A percentile compares a stretch with the other conserved stretches of the same genome.
phyloP scores from a whole-genome alignment of 2,797 vertebrate genomes.

The Cichlasoma orientale region DNA sequence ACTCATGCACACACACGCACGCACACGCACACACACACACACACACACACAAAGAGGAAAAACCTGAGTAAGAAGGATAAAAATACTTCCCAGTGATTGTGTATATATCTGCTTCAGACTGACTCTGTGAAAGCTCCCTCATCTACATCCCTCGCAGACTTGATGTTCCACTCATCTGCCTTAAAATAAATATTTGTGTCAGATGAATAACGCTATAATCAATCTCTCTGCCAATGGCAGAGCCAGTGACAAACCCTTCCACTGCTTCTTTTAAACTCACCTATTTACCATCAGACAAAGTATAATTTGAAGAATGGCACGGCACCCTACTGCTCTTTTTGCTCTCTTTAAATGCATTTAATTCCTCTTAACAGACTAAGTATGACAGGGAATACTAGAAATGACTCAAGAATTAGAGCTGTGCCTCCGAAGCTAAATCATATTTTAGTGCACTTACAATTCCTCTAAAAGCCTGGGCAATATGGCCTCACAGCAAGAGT shows the following conservation, averaged over 20 bases:
- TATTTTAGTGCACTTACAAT: constrained; percentile 72
- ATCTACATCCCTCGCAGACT: constrained; percentile 61
- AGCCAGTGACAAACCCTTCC: constrained; percentile 68
- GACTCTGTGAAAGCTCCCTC: constrained; percentile 37
- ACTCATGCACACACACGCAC: not conserved
- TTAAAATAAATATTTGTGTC: constrained; percentile 71
- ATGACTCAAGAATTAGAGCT: constrained; percentile 51
- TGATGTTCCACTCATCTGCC: constrained; percentile 68
- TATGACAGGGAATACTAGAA: constrained; percentile 58
- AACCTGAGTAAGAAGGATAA: constrained; percentile 29
- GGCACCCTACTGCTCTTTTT: constrained; percentile 46
- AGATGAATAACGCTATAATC: constrained; percentile 66
- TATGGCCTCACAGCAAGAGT: constrained; percentile 48
- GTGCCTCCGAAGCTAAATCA: constrained; percentile 59
- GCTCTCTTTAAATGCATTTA: constrained; percentile 69
- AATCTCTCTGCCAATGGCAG: constrained; percentile 69
- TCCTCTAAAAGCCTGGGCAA: constrained; percentile 65
- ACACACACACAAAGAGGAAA: constrained; percentile 7
- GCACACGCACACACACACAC: not conserved
- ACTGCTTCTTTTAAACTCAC: constrained; percentile 56
- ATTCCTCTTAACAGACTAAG: constrained; percentile 69
- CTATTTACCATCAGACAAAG: constrained; percentile 70
- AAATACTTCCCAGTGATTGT: constrained; percentile 11
- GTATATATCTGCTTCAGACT: constrained; percentile 23
- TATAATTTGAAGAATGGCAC: constrained; percentile 73